Conservation (phyloP, 2,113 vertebrate species). For the Halichoeres trimaculatus region DNA sequence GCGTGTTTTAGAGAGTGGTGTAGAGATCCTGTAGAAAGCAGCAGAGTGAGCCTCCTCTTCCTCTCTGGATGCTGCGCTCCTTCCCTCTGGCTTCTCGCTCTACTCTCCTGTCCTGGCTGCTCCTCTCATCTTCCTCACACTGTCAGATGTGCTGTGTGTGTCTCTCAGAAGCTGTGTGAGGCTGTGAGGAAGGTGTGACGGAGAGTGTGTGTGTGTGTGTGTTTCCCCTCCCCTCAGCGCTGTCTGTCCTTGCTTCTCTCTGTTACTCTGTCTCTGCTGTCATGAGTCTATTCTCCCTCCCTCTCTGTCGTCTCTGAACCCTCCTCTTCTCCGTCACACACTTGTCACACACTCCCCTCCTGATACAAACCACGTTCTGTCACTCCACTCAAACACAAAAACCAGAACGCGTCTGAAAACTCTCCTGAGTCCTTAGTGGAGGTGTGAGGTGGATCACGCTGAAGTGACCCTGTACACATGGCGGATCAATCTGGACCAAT, state of each 20-base stretch:
- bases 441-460: conserved; percentile 43
- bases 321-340: conserved; percentile 53
- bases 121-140: conserved; percentile 61
- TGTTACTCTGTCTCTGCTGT: conserved; percentile 47
- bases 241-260: conserved; percentile 70
- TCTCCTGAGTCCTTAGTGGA: conserved; percentile 32
- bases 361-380: conserved; percentile 67
- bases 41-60: conserved; percentile 31
- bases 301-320: conserved; percentile 31
- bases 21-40: conserved; percentile 25
- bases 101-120: conserved; percentile 49
- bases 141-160: conserved; percentile 49
- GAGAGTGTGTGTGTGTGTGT: conserved; percentile 45
- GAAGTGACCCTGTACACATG: conserved; percentile 45
- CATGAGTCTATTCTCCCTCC: conserved; percentile 16
- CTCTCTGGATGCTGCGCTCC: conserved; percentile 33
- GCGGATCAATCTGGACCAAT: conserved; percentile 68
- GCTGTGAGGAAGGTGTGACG: conserved; percentile 45
- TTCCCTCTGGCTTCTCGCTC: conserved; percentile 29
- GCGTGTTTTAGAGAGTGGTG: conserved; percentile 13
- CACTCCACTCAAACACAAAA: background rate
- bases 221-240: conserved; percentile 54
- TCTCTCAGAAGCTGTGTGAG: conserved; percentile 42
- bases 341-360: conserved; percentile 34
- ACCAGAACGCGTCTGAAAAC: too few relatives aligned